These are phyloP conservation scores for Chloroceryle amazona DNA, from an alignment of 2,797 vertebrate genomes.

Conservation along the genomic window DNA sequence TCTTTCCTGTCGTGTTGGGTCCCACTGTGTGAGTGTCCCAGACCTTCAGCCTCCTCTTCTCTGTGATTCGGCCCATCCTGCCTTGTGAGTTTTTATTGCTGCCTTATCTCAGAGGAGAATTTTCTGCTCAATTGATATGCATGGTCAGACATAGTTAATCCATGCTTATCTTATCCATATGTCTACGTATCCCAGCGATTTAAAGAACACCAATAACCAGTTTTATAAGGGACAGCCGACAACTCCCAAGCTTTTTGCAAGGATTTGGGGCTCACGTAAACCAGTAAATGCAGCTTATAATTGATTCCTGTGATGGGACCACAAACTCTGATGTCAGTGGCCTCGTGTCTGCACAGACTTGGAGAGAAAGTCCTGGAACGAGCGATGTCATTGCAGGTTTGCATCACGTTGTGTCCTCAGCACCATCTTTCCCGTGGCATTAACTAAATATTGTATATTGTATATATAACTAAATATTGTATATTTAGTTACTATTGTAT, in stretches of 20 bases:
- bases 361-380: background rate
- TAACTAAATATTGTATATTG: background rate
- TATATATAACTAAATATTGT: too few species aligned
- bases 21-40: background rate
- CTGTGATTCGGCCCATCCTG: background rate
- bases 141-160: slow-evolving; percentile 74
- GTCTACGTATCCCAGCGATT: slow-evolving; percentile 56
- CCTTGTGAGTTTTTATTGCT: background rate
- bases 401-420: background rate
- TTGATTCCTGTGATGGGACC: background rate
- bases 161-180: slow-evolving; percentile 56
- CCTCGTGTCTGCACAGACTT: background rate
- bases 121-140: slow-evolving; percentile 68
- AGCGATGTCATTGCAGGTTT: background rate
- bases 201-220: slow-evolving; percentile 44
- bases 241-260: background rate
- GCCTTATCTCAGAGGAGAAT: slow-evolving; percentile 38
- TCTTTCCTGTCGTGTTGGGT: background rate
- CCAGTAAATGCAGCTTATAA: background rate
- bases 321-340: background rate
- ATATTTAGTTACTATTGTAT: too few species aligned
- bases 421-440: slow-evolving; percentile 4
- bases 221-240: slow-evolving; percentile 2
- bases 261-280: background rate
- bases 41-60: background rate